These are phyloP conservation scores for Apotomis betuletana DNA, from an alignment of 2,888 invertebrate genomes.

Conservation along the genomic window DNA sequence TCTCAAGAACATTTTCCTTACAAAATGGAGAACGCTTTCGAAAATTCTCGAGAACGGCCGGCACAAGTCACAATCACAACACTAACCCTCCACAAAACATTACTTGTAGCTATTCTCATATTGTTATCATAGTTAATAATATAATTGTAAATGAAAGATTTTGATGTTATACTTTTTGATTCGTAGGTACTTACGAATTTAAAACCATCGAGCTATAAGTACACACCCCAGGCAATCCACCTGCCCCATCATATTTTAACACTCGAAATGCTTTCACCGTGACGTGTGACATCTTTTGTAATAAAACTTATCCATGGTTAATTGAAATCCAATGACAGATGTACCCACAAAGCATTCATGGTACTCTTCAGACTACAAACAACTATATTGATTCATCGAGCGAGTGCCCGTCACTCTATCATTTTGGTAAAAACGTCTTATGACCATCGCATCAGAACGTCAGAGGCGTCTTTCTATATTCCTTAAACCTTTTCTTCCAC, in stretches of 20 bases:
- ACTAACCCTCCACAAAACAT: no score
- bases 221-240: not conserved
- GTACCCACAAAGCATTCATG: conserved; percentile 29
- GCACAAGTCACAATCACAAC: no score
- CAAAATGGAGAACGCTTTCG: no score
- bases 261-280: conserved; percentile 17
- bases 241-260: conserved; percentile 1
- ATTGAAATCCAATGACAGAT: conserved; percentile 30
- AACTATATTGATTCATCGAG: conserved; percentile 35
- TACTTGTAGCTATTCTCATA: no score
- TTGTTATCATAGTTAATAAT: no score
- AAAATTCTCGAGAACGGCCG: no score
- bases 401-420: conserved; percentile 9
- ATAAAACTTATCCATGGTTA: conserved; percentile 33
- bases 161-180: not conserved
- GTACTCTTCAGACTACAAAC: conserved; percentile 34
- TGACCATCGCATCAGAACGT: not conserved
- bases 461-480: not conserved
- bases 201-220: no score
- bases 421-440: conserved; percentile 20
- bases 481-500: not conserved
- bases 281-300: conserved; percentile 14
- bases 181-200: not conserved
- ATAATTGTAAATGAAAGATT: not conserved
- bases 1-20: no score